A percentile compares a stretch with the other conserved stretches of the same genome.
These are phyloP conservation scores for Timema cristinae DNA, from an alignment of 2,888 invertebrate genomes.

Conservation along the genomic window DNA sequence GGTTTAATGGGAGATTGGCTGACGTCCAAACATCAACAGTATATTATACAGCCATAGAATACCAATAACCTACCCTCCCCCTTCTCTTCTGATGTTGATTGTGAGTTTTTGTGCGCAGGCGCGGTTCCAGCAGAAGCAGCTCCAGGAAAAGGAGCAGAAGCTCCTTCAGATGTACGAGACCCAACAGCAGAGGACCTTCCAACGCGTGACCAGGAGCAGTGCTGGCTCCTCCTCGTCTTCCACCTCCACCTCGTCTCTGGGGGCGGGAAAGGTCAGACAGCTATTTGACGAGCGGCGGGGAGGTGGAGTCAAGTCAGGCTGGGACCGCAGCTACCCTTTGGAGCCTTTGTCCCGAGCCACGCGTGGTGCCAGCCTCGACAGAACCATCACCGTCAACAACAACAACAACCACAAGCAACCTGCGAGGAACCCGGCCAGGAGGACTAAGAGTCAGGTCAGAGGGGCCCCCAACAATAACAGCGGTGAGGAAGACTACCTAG, in stretches of 20 bases:
- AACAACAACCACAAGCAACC: constrained; percentile 12
- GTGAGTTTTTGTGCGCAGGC: constrained; percentile 52
- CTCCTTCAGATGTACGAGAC: constrained; percentile 66
- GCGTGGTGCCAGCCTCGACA: constrained; percentile 27
- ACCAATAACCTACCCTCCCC: too few relatives aligned
- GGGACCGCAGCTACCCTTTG: constrained; percentile 74
- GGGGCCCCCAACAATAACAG: constrained; percentile 1
- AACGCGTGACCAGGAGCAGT: constrained; percentile 52
- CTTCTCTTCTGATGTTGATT: too few relatives aligned
- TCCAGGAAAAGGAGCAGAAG: constrained; percentile 75
- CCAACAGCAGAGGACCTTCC: constrained; percentile 62
- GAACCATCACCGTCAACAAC: constrained; percentile 19
- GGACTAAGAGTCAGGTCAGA: constrained; percentile 27
- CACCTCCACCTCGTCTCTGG: constrained; percentile 33
- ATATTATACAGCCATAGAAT: too few relatives aligned
- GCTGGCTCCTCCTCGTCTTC: constrained; percentile 40
- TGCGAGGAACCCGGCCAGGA: constrained; percentile 19
- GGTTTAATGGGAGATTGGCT: too few relatives aligned
- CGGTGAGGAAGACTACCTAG: not conserved
- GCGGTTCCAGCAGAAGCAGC: constrained; percentile 75
- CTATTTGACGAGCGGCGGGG: constrained; percentile 69
- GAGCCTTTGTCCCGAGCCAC: constrained; percentile 60
- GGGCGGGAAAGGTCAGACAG: constrained; percentile 63
- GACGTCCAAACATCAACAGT: too few relatives aligned
- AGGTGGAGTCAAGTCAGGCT: constrained; percentile 30